A percentile compares a stretch with the other conserved stretches of the same genome.
These are phyloP conservation scores for Anarhynchus alexandrinus DNA, from an alignment of 2,113 vertebrate genomes.

Conservation along the genomic window DNA sequence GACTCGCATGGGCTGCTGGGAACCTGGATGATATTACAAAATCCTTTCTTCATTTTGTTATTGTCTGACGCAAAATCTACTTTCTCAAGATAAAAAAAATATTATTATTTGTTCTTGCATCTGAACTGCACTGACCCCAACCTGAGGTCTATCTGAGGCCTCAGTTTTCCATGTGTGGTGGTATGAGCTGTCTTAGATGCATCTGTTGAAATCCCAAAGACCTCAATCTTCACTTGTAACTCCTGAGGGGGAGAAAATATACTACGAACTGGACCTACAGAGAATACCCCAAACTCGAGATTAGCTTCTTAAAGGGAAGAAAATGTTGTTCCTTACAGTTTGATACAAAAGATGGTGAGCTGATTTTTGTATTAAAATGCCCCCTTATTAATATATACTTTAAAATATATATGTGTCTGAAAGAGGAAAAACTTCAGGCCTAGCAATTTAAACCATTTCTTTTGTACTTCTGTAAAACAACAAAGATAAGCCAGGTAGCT, in stretches of 20 bases:
- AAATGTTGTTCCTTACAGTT: background rate
- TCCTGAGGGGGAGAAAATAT: background rate
- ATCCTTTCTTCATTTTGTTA: background rate
- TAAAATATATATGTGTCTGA: background rate
- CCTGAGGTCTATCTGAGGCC: background rate
- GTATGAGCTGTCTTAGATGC: rapidly evolving
- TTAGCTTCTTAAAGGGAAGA: background rate
- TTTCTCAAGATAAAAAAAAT: background rate
- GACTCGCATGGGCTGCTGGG: background rate
- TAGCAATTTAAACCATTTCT: background rate
- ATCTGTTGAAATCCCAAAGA: background rate
- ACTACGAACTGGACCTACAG: background rate
- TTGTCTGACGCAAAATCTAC: background rate
- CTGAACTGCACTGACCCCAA: background rate
- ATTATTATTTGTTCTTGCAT: background rate
- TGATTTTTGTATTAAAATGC: background rate
- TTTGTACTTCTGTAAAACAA: background rate
- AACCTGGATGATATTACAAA: background rate
- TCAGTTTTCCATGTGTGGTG: background rate
- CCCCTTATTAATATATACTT: background rate
- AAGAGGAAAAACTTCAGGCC: background rate
- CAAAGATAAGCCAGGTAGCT: background rate
- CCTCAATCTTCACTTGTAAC: background rate
- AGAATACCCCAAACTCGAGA: background rate
- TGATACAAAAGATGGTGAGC: background rate